phyloP scores from a whole-genome alignment of 1,140 invertebrate species.

The Drosophila santomea region DNA sequence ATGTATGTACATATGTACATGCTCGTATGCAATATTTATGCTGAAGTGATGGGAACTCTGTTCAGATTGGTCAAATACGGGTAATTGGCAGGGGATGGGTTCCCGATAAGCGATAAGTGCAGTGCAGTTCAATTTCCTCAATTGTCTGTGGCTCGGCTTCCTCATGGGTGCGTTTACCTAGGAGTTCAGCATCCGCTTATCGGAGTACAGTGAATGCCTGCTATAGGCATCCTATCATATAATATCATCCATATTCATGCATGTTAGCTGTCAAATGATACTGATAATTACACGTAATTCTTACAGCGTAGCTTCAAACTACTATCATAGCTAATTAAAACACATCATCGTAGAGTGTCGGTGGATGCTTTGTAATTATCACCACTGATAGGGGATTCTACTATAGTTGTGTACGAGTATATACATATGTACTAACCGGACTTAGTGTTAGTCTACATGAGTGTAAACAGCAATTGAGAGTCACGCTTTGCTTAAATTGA shows the following conservation, averaged over 20 bases:
- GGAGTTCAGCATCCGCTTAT: conserved; percentile 22
- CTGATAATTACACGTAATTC: background rate
- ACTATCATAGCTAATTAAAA: conserved; percentile 34
- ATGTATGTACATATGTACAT: conserved; percentile 1
- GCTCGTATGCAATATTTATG: conserved; percentile 9
- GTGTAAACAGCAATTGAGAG: conserved; percentile 48
- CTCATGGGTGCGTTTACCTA: conserved; percentile 40
- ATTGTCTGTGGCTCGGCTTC: conserved; percentile 34
- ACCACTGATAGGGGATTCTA: conserved; percentile 47
- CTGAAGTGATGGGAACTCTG: conserved; percentile 15
- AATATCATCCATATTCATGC: background rate
- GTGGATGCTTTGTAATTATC: conserved; percentile 55
- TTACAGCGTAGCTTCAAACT: background rate
- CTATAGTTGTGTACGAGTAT: background rate
- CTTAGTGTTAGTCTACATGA: conserved; percentile 17
- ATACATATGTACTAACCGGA: conserved; percentile 5
- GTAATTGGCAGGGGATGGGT: conserved; percentile 21
- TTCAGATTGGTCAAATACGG: conserved; percentile 12
- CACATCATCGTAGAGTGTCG: conserved; percentile 17
- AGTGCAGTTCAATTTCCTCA: conserved; percentile 52
- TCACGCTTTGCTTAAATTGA: conserved; percentile 62
- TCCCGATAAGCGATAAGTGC: conserved; percentile 46
- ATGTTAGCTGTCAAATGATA: background rate
- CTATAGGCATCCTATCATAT: background rate
- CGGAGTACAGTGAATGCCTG: conserved; percentile 16